Evolutionary conservation across 1,140 invertebrate species (phyloP), one percentile per base, ranked within the genome.

Genomic region (Nilaparvata lugens): DNA sequence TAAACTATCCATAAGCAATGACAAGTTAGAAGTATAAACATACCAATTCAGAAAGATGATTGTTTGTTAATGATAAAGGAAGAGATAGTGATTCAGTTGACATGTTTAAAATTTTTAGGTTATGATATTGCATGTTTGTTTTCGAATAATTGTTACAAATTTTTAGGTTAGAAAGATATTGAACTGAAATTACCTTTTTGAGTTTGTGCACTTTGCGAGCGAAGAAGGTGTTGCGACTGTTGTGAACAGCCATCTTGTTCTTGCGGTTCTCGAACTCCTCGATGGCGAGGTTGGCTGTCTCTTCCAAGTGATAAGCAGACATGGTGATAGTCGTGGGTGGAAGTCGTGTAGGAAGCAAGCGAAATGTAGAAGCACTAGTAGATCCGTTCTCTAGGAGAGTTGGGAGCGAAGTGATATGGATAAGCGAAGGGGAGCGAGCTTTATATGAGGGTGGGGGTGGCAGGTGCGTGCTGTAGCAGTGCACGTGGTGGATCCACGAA

Each of bases 101-200:
- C n/a, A n/a, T n/a, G n/a, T n/a, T n/a, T n/a, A n/a, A 11, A 35
- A 35, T 35, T 35, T 35, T 35, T 1, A 35, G 31, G 31, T 35
- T 35, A 35, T 6, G 3, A 35, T 11, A 35, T 11, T 4, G 31
- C 7, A 35, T 11, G 13, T 35, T 35, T 35, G 2, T 35, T n/a
- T n/a, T n/a, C 2, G 9, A 35, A 6, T 11, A 35, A 35, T 2
- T 1, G 13, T 6, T 35, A 2, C 7, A 4, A 35, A 35, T 28
- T 28, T 28, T 28, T 4, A 28, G 28, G 31, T 4, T 35, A 35
- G 31, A 35, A 35, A 11, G 31, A 35, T 35, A 35, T 35, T 35
- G 31, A 35, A 35, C 13, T 11, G 31, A 54, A 54, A 18, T 61
- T 61, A 61, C 60, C 60, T 61, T 61, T 56, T 55, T 61, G 2